These are phyloP conservation scores for Cinclus mexicanus DNA, from an alignment of 2,113 vertebrate genomes.

Conservation along the genomic window DNA sequence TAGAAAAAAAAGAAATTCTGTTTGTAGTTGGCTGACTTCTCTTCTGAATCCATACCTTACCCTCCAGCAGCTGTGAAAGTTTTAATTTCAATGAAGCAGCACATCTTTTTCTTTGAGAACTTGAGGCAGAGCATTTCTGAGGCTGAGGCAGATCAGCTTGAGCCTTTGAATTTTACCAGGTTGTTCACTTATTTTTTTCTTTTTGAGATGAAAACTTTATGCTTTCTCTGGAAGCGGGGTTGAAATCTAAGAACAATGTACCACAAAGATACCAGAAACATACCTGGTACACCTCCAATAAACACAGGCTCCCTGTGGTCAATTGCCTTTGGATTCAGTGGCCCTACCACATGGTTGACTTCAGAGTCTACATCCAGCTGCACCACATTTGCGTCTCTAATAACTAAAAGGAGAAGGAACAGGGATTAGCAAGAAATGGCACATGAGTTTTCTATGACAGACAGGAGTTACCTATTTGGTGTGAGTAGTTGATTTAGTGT, in stretches of 20 bases:
- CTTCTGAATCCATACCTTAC: neutral
- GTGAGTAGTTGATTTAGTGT: neutral
- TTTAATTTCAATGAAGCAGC: neutral
- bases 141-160: too few species aligned
- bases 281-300: slow-evolving; percentile 93
- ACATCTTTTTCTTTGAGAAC: neutral
- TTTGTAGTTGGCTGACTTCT: neutral
- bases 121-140: neutral
- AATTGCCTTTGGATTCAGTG: slow-evolving; percentile 73
- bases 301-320: slow-evolving; percentile 83
- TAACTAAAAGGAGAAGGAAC: slow-evolving; percentile 79
- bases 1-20: neutral
- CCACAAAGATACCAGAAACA: neutral
- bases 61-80: neutral
- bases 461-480: neutral
- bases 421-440: neutral
- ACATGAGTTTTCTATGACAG: neutral
- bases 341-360: slow-evolving; percentile 87
- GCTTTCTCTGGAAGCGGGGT: neutral
- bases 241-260: neutral
- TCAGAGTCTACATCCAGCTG: slow-evolving; percentile 93
- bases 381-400: slow-evolving; percentile 85
- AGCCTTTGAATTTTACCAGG: neutral
- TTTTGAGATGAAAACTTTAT: neutral
- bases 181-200: neutral